Evolutionary conservation across 2,888 invertebrate species (phyloP), one percentile per base, ranked within the genome.

Genomic region (Trachelus stipa): DNA sequence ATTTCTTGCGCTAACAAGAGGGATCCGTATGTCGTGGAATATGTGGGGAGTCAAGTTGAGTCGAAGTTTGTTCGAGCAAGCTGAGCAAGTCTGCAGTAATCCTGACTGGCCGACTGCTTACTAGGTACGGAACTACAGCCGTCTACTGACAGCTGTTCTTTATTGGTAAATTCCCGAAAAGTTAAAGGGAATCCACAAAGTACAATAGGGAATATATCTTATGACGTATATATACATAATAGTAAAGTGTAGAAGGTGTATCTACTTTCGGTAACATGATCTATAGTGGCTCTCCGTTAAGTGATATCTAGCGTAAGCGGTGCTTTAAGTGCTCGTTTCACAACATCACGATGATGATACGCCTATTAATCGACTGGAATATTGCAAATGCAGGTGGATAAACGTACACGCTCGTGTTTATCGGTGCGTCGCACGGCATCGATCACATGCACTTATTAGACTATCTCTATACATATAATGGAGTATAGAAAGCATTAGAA

Each of bases 231-330:
- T 37, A 56, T 23, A 56, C 40, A 15, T 56, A 56, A 56, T 23
- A 56, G 40, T 56, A 56, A 56, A 12, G 71, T 23, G 34, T 15
- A 84, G 84, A 86, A 86, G 86, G 87, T 86, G 84, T 88, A 89
- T 91, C 89, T 90, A 91, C 91, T 91, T 91, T 90, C 90, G 85
- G 91, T 91, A 91, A 91, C 87, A 85, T 85, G 90, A 91, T 91
- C 91, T 90, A 88, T 87, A 91, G 91, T 91, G 89, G 90, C 87
- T 87, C 87, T 87, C 84, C 84, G 87, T 89, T 90, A 87, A 88
- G 85, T 83, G 90, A 90, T 89, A 89, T 87, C 86, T 85, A 71
- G 82, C 76, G 75, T 86, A 87, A 87, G 88, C 87, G 87, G 85
- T 85, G 83, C 84, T 88, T 87, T 89, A 89, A 91, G 91, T 90